phyloP scores from a whole-genome alignment of 64 coral and sea anemone genomes.

The Acropora yongei region DNA sequence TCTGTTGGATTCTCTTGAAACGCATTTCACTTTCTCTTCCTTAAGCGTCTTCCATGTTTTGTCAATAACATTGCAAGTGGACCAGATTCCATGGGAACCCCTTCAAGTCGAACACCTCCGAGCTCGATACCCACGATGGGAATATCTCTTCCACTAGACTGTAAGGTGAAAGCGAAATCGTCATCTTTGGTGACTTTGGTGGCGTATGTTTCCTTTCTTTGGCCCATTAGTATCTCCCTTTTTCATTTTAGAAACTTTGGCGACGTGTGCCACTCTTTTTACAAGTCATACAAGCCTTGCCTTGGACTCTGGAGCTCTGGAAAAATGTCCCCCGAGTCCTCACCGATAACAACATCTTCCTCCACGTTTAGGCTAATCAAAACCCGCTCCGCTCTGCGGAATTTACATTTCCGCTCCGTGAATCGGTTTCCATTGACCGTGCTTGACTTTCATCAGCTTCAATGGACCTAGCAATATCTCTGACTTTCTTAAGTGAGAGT shows the following conservation, averaged over 20 bases:
- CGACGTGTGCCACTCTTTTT: too few relatives aligned
- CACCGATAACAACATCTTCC: too few relatives aligned
- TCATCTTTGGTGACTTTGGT: not conserved
- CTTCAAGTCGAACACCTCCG: too few relatives aligned
- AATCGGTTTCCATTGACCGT: conserved; percentile 9
- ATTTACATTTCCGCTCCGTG: conserved; percentile 10
- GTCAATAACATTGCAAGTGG: conserved; percentile 16
- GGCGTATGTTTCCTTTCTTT: not conserved
- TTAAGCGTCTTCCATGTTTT: not conserved
- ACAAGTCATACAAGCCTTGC: too few relatives aligned
- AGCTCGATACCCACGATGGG: conserved; percentile 15
- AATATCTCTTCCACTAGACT: conserved; percentile 8
- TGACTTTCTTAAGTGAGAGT: conserved; percentile 14
- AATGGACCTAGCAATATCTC: conserved; percentile 38
- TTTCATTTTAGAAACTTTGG: too few relatives aligned
- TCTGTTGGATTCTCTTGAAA: not conserved
- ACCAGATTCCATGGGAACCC: conserved; percentile 44
- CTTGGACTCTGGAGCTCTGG: too few relatives aligned
- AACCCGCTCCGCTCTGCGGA: too few relatives aligned
- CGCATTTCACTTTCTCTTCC: conserved; percentile 22
- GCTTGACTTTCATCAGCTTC: conserved; percentile 39
- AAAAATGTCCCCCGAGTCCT: too few relatives aligned
- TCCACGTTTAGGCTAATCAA: too few relatives aligned
- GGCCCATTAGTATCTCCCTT: too few relatives aligned
- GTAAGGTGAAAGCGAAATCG: not conserved